Evolutionary conservation across 2,888 invertebrate species (phyloP), one percentile per base, ranked within the genome.

Genomic region (Alsophila aescularia): DNA sequence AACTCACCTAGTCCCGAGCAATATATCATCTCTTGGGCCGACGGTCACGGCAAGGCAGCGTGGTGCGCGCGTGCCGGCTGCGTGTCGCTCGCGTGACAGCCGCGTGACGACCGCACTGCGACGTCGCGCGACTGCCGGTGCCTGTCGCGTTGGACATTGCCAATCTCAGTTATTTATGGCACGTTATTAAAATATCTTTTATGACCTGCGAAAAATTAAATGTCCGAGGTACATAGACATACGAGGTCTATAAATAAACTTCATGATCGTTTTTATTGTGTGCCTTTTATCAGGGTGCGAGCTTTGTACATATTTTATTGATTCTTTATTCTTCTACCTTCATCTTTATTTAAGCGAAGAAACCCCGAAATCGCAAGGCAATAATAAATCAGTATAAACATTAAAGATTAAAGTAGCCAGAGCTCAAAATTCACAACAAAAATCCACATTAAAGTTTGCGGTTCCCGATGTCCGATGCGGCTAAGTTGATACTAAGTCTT

Each of bases 401-500:
- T n/a, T n/a, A n/a, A n/a, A n/a, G n/a, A n/a, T n/a, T n/a, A n/a
- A n/a, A n/a, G n/a, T n/a, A n/a, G n/a, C n/a, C 24, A 7, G 7
- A 24, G 24, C 24, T 10, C n/a, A n/a, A 29, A 8, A n/a, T 29
- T 9, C 29, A 10, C 12, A 13, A 18, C 6, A 43, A 21, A 34
- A 21, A 21, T 6, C 13, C 37, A 40, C 12, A 24, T 13, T 16
- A 14, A 14, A 44, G 31, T 2, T 5, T 2, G 0, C 9, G n/a
- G 24, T 14, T 34, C 24, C 40, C 48, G 36, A 49, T 31, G 63
- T 64, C 60, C 51, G 57, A 52, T 49, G 45, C 50, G 34, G 50
- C 49, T 67, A 64, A 72, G 65, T 64, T 54, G 44, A 61, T 36
- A 45, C 57, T 66, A 63, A 71, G 66, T 61, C 64, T n/a, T 62